Base-by-base conservation (phyloP, 2,113 vertebrate genomes). In the Plotosus lineatus region DNA sequence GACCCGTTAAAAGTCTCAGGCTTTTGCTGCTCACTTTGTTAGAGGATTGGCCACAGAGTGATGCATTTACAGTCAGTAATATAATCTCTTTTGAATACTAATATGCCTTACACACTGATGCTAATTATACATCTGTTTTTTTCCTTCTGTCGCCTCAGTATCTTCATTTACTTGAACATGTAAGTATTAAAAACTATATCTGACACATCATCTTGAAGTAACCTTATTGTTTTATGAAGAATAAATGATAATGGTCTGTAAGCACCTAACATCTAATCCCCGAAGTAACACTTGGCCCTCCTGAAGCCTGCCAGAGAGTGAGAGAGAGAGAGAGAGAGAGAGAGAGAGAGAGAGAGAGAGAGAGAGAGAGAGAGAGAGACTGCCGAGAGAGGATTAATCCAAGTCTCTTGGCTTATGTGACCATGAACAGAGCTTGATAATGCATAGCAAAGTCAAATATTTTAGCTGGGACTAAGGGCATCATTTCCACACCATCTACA, bases 21-120 rank as follows among this genome's bases (percentile, higher is more conserved):
- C 80, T 69, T 75, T 86, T 31, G 82, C 58, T 11, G 50, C 33
- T 78, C 61, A 44, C 28, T 80, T 61, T 33, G n/a, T 21, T 75
- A 79, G 72, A 82, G n/a, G 31, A 12, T 61, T 19, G 38, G 46
- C n/a, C 21, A 23, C 53, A 60, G 14, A 6, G 42, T 61, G 21
- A 42, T 6, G 40, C 40, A 48, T 53, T 53, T 36, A 40, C 50
- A 55, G 48, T 14, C 55, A 33, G 21, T 55, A 40, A n/a, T 53
- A 6, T 23, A 12, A 33, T 15, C 58, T 61, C 31, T 46, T 10
- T 40, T 17, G 19, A 40, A 42, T 28, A 58, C 55, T 58, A 26
- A 56, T 26, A 58, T 58, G n/a, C 23, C n/a, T n/a, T 55, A 55
- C 21, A 53, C 6, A 53, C 51, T 12, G n/a, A 55, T n/a, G 9